A percentile compares a stretch with the other conserved stretches of the same genome.
These are phyloP conservation scores for Eupelmus urozonus DNA, from an alignment of 2,888 invertebrate genomes.

Conservation along the genomic window DNA sequence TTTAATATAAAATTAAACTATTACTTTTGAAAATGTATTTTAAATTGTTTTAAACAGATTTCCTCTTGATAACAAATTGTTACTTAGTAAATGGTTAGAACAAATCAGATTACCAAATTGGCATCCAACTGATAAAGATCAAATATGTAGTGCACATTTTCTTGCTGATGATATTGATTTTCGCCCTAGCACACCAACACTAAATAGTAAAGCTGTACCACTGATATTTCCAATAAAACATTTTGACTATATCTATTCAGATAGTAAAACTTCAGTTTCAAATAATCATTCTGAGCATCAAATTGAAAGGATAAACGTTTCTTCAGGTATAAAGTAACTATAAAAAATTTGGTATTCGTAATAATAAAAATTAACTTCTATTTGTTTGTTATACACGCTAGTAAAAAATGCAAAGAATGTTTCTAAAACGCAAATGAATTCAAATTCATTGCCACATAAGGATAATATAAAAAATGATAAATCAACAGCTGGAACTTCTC, in stretches of 20 bases:
- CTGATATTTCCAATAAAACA: slow-evolving; percentile 61
- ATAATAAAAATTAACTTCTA: slow-evolving; percentile 8
- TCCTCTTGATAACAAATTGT: slow-evolving; percentile 56
- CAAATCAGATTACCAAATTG: slow-evolving; percentile 57
- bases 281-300: too few relatives aligned
- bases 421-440: slow-evolving; percentile 8
- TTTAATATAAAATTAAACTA: too few relatives aligned
- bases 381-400: slow-evolving; percentile 13
- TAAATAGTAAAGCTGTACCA: slow-evolving; percentile 62
- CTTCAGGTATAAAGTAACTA: too few relatives aligned
- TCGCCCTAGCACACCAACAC: slow-evolving; percentile 24
- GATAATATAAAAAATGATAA: slow-evolving; percentile 16
- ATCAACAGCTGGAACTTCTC: not conserved
- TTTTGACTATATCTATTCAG: slow-evolving; percentile 30
- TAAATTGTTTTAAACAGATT: too few relatives aligned
- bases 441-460: not conserved
- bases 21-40: too few relatives aligned
- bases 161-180: slow-evolving; percentile 51
- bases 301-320: too few relatives aligned
- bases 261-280: not conserved
- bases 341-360: not conserved
- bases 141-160: slow-evolving; percentile 64
- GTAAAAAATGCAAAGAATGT: not conserved
- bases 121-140: slow-evolving; percentile 45
- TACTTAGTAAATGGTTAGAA: slow-evolving; percentile 60